Conservation (phyloP, 2,888 invertebrate genomes). For the Diploptera punctata region DNA sequence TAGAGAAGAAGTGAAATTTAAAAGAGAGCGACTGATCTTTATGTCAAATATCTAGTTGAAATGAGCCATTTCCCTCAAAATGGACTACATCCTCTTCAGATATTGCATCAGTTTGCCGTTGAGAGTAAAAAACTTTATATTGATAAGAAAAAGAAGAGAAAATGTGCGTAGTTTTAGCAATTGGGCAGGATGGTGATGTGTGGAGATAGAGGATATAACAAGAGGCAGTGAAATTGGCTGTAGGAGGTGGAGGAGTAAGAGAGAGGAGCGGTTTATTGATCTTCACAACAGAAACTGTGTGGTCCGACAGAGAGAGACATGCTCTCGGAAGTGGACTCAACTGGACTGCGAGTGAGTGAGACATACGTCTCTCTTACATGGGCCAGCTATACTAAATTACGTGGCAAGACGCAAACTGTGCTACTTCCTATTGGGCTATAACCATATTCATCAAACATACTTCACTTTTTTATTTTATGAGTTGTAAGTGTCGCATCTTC, state of each 20-base stretch:
- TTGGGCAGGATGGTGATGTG: constrained; percentile 45
- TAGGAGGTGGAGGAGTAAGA: constrained; percentile 11
- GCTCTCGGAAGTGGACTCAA: constrained; percentile 28
- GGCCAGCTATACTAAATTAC: not conserved
- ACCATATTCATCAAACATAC: not conserved
- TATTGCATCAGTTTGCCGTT: too few relatives aligned
- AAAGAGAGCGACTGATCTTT: too few relatives aligned
- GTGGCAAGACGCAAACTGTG: not conserved
- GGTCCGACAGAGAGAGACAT: constrained; percentile 9
- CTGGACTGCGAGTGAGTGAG: constrained; percentile 20
- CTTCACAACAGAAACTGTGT: constrained; percentile 30
- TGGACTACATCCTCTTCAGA: too few relatives aligned
- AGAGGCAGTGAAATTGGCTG: constrained; percentile 29
- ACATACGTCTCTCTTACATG: constrained; percentile 19
- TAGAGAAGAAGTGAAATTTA: too few relatives aligned
- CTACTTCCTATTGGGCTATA: not conserved
- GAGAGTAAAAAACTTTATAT: too few relatives aligned
- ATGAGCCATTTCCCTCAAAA: too few relatives aligned
- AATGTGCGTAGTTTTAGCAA: not conserved
- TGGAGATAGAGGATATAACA: constrained; percentile 42
- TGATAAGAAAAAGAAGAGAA: too few relatives aligned
- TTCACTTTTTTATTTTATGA: too few relatives aligned
- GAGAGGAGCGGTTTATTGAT: constrained; percentile 34
- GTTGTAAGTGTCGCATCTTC: too few relatives aligned
- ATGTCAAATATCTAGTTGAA: too few relatives aligned